Conservation (phyloP, 2,888 invertebrate species). For the Oxystoma pomonae region DNA sequence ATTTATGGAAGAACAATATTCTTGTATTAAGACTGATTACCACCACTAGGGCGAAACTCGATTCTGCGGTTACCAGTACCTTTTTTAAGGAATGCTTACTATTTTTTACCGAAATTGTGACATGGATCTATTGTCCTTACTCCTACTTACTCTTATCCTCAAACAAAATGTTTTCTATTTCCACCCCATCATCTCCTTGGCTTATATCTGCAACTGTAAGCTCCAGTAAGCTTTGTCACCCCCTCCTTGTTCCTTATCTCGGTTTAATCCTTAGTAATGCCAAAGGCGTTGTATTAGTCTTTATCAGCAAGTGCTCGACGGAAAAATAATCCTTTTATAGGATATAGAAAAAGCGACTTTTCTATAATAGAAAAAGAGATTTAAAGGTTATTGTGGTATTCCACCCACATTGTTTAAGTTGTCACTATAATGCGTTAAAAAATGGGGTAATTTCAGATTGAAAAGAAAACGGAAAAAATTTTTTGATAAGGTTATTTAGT, state of each 20-base stretch:
- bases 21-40: too few species aligned
- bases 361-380: background rate
- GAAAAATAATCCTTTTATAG: background rate
- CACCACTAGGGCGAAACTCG: too few species aligned
- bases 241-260: background rate
- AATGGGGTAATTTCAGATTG: too few species aligned
- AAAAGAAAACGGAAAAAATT: too few species aligned
- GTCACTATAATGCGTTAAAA: too few species aligned
- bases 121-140: background rate
- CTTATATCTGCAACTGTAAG: background rate
- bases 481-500: too few species aligned
- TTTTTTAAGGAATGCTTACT: too few species aligned
- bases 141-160: background rate
- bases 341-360: background rate
- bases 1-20: too few species aligned
- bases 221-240: background rate
- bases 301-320: background rate
- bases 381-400: too few species aligned
- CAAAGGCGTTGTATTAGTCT: background rate
- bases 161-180: background rate
- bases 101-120: too few species aligned
- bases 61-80: too few species aligned
- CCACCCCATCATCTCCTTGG: background rate
- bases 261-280: background rate
- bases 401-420: too few species aligned